Evolutionary conservation across 35 echinoderm and acorn worm species (phyloP), one percentile per base, ranked within the genome.

Genomic region (Chiridota heheva): DNA sequence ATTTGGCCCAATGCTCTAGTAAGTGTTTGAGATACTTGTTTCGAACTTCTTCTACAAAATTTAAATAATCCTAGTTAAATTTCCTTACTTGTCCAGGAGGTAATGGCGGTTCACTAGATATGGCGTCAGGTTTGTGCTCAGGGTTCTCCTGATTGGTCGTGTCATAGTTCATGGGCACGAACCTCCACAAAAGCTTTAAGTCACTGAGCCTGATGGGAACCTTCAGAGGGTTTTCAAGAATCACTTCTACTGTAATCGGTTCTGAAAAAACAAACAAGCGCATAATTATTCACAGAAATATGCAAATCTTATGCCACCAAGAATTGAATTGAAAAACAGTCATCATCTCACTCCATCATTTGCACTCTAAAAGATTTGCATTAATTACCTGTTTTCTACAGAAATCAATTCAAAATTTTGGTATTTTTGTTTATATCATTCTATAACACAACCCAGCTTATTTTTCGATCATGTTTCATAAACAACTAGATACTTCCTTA

Each of bases 221-320:
- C 81, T 98, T 98, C 5, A 92, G 76, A 2, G 95, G 95, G 42
- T 98, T 98, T 70, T 85, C 89, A 34, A 98, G 47, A 3, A 91
- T 76, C 35, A 98, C 25, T 55, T 98, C 95, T 29, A 98, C 60
- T 1, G 95, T 98, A 13, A 98, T 86, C 26, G 93, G 74, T 53
- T 98, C 95, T 98, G 60, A 36, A 24, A 44, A 84, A 18, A 12
- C 18, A 41, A 43, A 78, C 34, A 72, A 27, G 47, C 10, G 40
- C 26, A 29, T 46, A 37, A 69, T 34, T 22, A 36, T 13, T 69
- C 16, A 69, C 6, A 53, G 18, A 51, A 45, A 33, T 6, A 65
- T 65, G 12, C 15, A 61, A 65, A 28, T 60, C 6, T 60, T 60
- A 60, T 26, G 32, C 22, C 32, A 60, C 32, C 3, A 5, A 26